Evolutionary conservation across 2,888 invertebrate genomes (phyloP).

Genomic region (Tachina grossa): DNA sequence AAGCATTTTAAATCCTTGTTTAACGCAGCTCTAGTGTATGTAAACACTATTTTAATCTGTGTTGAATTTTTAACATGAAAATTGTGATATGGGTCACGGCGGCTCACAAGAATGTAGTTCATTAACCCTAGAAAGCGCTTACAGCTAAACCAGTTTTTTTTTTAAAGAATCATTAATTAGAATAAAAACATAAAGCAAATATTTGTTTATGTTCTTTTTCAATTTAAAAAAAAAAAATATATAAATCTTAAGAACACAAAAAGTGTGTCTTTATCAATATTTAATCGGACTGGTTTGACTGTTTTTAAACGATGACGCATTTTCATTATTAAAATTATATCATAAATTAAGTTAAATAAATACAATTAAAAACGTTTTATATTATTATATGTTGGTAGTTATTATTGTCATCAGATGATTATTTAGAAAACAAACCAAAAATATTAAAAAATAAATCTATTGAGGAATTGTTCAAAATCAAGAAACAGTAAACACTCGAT

Average conservation of each 20-base stretch:
- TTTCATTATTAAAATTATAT: background rate
- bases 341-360: constrained; percentile 25
- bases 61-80: too few species aligned
- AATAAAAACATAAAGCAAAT: background rate
- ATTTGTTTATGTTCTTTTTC: background rate
- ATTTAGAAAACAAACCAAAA: background rate
- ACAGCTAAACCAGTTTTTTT: constrained; percentile 24
- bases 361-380: constrained; percentile 16
- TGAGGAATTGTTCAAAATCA: background rate
- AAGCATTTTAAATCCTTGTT: too few species aligned
- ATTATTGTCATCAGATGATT: background rate
- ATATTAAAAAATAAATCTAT: background rate
- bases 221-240: background rate
- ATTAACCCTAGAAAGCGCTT: background rate
- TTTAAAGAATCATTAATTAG: background rate
- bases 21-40: too few species aligned
- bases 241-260: background rate
- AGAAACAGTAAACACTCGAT: too few species aligned
- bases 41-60: too few species aligned
- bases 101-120: too few species aligned
- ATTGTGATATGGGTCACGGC: too few species aligned
- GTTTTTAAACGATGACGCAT: constrained; percentile 38
- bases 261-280: background rate
- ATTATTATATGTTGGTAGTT: background rate
- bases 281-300: background rate